These are phyloP conservation scores for Timema cristinae DNA, from an alignment of 2,888 invertebrate genomes.

Conservation along the genomic window DNA sequence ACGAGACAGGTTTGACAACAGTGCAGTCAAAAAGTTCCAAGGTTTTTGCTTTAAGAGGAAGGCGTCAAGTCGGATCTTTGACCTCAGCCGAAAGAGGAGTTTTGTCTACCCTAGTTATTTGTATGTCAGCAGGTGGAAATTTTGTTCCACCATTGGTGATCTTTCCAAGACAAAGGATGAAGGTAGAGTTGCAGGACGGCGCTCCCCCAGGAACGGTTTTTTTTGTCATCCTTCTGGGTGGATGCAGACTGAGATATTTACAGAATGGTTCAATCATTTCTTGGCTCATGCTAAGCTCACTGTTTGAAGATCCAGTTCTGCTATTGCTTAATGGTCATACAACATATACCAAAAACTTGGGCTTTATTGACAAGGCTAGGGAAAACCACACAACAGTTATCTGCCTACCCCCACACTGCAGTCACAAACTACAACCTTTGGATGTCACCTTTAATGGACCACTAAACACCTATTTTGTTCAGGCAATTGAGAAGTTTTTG, in stretches of 20 bases:
- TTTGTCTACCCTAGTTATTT: no score
- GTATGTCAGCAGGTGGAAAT: no score
- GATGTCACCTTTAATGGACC: slow-evolving; percentile 39
- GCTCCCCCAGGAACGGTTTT: slow-evolving; percentile 22
- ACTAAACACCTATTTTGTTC: slow-evolving; percentile 37
- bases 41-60: no score
- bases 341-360: slow-evolving; percentile 38
- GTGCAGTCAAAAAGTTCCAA: no score
- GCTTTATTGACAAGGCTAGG: slow-evolving; percentile 38
- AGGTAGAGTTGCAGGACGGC: no score
- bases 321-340: slow-evolving; percentile 40
- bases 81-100: no score
- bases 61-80: no score
- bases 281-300: slow-evolving; percentile 35
- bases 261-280: slow-evolving; percentile 42
- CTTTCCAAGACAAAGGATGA: no score
- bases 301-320: slow-evolving; percentile 35
- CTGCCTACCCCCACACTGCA: slow-evolving; percentile 15
- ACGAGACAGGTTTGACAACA: no score
- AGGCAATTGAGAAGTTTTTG: slow-evolving; percentile 35
- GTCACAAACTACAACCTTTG: slow-evolving; percentile 37
- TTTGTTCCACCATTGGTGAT: no score
- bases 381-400: slow-evolving; percentile 26
- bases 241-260: slow-evolving; percentile 36
- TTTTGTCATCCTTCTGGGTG: slow-evolving; percentile 38